Percentiles rank a stretch among this genome's conserved stretches.
These are phyloP conservation scores for Myotis findleyi DNA, from an alignment of 2,797 vertebrate species.

Conservation along the genomic window DNA sequence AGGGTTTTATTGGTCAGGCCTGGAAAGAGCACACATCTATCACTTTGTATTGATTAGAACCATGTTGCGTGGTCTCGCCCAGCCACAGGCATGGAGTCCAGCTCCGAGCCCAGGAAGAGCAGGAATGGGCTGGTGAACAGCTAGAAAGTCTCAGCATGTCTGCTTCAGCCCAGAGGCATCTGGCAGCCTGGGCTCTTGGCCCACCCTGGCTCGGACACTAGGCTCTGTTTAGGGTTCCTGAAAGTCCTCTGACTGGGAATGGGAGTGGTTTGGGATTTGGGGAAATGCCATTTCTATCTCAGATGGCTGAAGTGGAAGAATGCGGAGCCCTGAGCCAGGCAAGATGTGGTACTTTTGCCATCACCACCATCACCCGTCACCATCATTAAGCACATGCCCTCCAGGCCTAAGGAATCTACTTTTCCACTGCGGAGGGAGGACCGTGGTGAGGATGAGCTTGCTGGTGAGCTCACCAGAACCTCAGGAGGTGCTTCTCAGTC, in stretches of 20 bases:
- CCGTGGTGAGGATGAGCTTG: background rate
- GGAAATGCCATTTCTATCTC: background rate
- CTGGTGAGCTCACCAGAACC: background rate
- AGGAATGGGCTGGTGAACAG: background rate
- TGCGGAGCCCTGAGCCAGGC: background rate
- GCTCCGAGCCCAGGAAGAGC: background rate
- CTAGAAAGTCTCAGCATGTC: background rate
- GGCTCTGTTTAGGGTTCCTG: background rate
- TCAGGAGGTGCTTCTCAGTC: background rate
- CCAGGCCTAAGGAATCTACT: background rate
- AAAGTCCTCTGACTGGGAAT: background rate
- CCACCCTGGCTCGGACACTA: background rate
- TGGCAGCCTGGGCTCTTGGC: background rate
- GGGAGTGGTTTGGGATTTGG: background rate
- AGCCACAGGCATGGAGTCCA: background rate
- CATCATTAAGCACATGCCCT: background rate
- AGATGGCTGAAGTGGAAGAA: background rate
- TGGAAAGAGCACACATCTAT: background rate
- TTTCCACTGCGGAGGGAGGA: background rate
- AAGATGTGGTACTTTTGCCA: background rate
- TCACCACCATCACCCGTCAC: background rate
- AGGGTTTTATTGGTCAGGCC: background rate
- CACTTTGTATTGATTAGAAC: background rate
- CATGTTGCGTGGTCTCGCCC: background rate
- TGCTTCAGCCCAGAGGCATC: background rate